phyloP scores from a whole-genome alignment of 2,113 vertebrate species.

The Felis catus region F.catus_Fca126_mat1.0 CM031413.1:135089501-135090000 shows the following conservation, averaged over 20 bases:
- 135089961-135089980: no score
- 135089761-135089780: neutral
- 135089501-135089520: neutral
- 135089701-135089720: neutral
- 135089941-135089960: no score
- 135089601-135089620: neutral
- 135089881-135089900: no score
- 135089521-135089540: neutral
- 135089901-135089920: no score
- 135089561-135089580: neutral
- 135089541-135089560: neutral
- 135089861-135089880: no score
- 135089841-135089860: no score
- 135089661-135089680: neutral
- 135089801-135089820: neutral
- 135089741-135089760: neutral
- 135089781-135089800: neutral
- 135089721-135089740: neutral
- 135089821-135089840: no score
- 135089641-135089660: neutral
- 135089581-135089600: neutral
- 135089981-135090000: no score
- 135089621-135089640: neutral
- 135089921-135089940: no score
- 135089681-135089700: neutral